Conservation (phyloP, 1,140 invertebrate species). For the Hycleus phaleratus region DNA sequence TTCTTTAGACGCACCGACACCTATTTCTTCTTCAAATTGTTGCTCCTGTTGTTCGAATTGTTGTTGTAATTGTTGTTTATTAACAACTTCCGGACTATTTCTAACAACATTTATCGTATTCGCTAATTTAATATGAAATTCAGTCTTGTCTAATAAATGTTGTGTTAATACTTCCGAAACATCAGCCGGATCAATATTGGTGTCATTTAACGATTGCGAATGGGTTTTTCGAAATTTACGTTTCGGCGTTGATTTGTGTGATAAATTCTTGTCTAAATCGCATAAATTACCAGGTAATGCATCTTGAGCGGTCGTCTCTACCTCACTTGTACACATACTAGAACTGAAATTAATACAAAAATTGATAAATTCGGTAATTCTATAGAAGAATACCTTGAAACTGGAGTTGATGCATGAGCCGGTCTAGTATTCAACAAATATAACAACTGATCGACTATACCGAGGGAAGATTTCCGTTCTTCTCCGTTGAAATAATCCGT, state of each 20-base stretch:
- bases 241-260: neutral
- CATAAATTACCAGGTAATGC: neutral
- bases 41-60: neutral
- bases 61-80: neutral
- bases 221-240: neutral
- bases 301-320: neutral
- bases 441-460: neutral
- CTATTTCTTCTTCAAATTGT: conserved; percentile 4
- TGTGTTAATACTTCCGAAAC: conserved; percentile 21
- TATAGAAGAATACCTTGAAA: neutral
- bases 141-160: conserved; percentile 23
- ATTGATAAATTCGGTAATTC: too few relatives aligned
- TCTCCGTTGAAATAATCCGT: conserved; percentile 1
- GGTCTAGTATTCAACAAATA: neutral
- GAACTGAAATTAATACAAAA: neutral
- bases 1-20: conserved; percentile 13
- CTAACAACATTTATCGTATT: conserved; percentile 26
- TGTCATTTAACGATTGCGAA: too few relatives aligned
- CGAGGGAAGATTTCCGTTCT: neutral
- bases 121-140: conserved; percentile 29
- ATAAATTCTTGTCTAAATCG: neutral
- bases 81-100: conserved; percentile 10
- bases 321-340: neutral
- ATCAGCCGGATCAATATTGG: neutral
- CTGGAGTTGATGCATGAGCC: neutral